Base-by-base conservation (phyloP, 2,113 vertebrate species). In the Podarcis muralis region DNA sequence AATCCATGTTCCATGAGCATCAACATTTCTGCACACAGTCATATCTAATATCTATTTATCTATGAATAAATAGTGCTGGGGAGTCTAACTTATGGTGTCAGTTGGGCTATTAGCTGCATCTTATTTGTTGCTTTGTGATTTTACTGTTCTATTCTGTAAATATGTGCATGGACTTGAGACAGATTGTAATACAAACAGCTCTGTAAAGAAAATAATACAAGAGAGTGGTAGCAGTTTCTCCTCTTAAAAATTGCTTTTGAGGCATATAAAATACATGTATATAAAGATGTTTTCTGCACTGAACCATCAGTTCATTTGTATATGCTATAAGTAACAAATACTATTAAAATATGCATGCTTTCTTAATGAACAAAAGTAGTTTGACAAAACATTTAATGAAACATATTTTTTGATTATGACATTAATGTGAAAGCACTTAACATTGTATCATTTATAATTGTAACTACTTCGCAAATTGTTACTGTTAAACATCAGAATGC, bases 341-440 rank as follows among this genome's bases (percentile, higher is more conserved):
- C 27, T 57, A 4, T 30, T 32, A 18, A 53, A 84, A 87, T 40
- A 0, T 48, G 79, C 7, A 20, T 71, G 1, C 23, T 89, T 88
- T 80, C 90, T 1, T 87, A 20, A 20, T 72, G 13, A 13, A 32
- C 5, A 62, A 78, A 11, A 1, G 0, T 3, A 30, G 8, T 57
- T 81, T 88, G 35, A 30, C 35, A 86, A 43, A 78, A 8, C 57
- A 59, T 6, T 25, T 69, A 79, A 37, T 35, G 68, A 87, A 18
- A 74, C 48, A 62, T 77, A 25, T 37, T 0, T 16, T 62, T 62
- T 62, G 59, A 62, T 62, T 62, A 62, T 62, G 59, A 83, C 77
- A 86, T 83, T 76, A 12, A 5, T 69, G 22, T 12, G 11, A 91
- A 91, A 62, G 1, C 79, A 65, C 59, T 82, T 82, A 81, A 81